Evolutionary conservation across 2,888 invertebrate genomes (phyloP).

Genomic region (Antheraea yamamai): DNA sequence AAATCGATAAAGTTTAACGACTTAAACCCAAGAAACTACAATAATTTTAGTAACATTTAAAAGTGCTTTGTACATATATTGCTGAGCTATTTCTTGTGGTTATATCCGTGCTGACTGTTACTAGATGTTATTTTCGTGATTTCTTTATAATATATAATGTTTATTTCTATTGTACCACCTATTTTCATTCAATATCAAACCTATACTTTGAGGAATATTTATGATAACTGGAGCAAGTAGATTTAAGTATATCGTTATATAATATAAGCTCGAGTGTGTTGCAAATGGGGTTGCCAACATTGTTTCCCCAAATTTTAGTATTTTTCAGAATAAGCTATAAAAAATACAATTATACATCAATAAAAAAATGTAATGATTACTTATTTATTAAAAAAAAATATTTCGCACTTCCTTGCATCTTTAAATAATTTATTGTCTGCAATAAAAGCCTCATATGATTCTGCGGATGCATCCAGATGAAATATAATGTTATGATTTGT

Average conservation of each 20-base stretch:
- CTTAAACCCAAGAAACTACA: neutral
- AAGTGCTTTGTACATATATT: conserved; percentile 1
- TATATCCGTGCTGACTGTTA: neutral
- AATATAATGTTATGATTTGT: neutral
- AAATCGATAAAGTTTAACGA: neutral
- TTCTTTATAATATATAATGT: neutral
- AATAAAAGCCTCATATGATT: neutral
- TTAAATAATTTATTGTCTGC: neutral
- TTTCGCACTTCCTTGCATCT: neutral
- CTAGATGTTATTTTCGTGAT: neutral
- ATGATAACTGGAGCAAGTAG: neutral
- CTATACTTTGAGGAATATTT: neutral
- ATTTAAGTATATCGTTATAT: neutral
- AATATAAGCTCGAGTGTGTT: neutral
- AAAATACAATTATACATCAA: neutral
- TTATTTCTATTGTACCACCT: conserved; percentile 4
- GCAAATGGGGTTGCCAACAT: neutral
- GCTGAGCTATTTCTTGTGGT: neutral
- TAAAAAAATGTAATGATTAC: neutral
- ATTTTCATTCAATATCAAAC: neutral
- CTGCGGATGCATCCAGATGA: no score
- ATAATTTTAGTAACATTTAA: neutral
- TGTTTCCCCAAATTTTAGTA: neutral
- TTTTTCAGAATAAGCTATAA: neutral
- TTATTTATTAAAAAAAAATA: neutral